Percentiles rank a stretch among this genome's conserved stretches.
These are phyloP conservation scores for Austrolebias charrua DNA, from an alignment of 2,797 vertebrate species.

Conservation along the genomic window DNA sequence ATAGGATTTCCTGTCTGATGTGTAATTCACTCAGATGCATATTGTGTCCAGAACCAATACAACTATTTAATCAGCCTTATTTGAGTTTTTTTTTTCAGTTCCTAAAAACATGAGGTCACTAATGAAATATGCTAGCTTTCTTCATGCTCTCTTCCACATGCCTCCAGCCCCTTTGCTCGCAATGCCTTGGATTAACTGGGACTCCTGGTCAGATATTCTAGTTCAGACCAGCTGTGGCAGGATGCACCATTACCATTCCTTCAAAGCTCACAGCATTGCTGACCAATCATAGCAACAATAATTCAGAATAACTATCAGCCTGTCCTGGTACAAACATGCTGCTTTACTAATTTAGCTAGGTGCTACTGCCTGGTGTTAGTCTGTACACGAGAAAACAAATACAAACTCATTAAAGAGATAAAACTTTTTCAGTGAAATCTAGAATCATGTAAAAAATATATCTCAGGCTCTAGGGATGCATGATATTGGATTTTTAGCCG, in stretches of 20 bases:
- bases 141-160: slow-evolving; percentile 43
- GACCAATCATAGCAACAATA: slow-evolving; percentile 13
- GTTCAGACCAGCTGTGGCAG: slow-evolving; percentile 37
- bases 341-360: not conserved
- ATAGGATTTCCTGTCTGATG: slow-evolving; percentile 15
- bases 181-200: slow-evolving; percentile 33
- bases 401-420: too few relatives aligned
- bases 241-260: slow-evolving; percentile 37
- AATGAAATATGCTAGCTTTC: slow-evolving; percentile 60
- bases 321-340: slow-evolving; percentile 8
- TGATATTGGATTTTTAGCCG: too few relatives aligned
- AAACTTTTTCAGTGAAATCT: too few relatives aligned
- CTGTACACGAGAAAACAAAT: too few relatives aligned
- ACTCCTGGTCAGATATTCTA: slow-evolving; percentile 44
- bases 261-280: slow-evolving; percentile 14
- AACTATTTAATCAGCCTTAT: slow-evolving; percentile 16
- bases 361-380: too few relatives aligned
- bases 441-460: too few relatives aligned
- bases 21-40: slow-evolving; percentile 13
- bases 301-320: slow-evolving; percentile 1
- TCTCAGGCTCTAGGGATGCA: too few relatives aligned
- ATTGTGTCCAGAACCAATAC: slow-evolving; percentile 14
- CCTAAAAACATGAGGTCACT: slow-evolving; percentile 30
- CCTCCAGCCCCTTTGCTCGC: slow-evolving; percentile 48
- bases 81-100: slow-evolving; percentile 7